Conservation (phyloP, 92 coral and sea anemone genomes). For the Zoanthus solanderi region DNA sequence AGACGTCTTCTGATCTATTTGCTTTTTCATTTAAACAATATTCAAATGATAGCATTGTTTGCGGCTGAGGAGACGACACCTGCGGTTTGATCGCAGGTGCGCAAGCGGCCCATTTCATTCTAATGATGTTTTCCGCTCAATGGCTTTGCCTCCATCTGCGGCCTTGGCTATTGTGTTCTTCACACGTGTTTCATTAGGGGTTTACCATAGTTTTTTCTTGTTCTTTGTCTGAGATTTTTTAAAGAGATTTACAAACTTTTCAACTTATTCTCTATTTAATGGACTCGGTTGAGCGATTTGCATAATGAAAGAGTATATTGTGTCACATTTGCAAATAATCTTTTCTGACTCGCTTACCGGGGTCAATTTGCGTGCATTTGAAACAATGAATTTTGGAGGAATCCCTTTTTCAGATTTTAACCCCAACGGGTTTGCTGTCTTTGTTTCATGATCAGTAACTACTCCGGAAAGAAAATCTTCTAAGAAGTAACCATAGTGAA, state of each 20-base stretch:
- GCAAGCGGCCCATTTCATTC: conserved; percentile 88
- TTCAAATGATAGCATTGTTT: conserved; percentile 84
- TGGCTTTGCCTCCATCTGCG: conserved; percentile 96
- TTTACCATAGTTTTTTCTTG: conserved; percentile 82
- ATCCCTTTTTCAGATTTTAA: conserved; percentile 64
- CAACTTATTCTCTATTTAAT: conserved; percentile 97
- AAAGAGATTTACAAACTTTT: conserved; percentile 98
- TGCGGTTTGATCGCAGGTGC: conserved; percentile 88
- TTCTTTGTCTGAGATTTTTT: conserved; percentile 87
- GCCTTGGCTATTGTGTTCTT: conserved; percentile 80
- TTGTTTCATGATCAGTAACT: conserved; percentile 49
- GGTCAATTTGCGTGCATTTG: conserved; percentile 88
- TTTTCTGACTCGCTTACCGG: conserved; percentile 64
- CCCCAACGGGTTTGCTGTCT: conserved; percentile 56
- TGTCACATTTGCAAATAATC: conserved; percentile 79
- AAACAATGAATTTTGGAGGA: conserved; percentile 66
- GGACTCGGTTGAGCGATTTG: conserved; percentile 90
- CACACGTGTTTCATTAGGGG: conserved; percentile 98
- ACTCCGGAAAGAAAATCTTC: conserved; percentile 27
- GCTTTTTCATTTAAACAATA: conserved; percentile 95
- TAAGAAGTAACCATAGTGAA: conserved; percentile 30
- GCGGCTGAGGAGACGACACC: conserved; percentile 88
- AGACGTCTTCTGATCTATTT: conserved; percentile 76
- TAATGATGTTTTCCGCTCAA: conserved; percentile 94
- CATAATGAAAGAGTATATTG: conserved; percentile 90